Evolutionary conservation across 2,888 invertebrate genomes (phyloP).

Genomic region (Eilema griseolum): DNA sequence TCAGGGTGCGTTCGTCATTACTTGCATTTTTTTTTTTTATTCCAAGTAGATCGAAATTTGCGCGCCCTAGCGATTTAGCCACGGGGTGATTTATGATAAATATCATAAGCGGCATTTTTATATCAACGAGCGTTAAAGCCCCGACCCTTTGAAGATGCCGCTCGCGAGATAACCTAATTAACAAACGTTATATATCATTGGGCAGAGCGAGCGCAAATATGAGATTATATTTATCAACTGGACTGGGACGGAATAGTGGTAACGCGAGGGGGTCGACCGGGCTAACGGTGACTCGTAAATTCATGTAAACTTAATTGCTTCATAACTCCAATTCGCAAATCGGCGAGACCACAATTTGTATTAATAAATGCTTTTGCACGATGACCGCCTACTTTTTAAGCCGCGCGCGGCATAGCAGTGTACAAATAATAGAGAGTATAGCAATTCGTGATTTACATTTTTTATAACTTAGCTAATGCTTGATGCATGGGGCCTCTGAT

Average conservation of each 20-base stretch:
- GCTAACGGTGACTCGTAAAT: constrained; percentile 41
- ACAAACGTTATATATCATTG: constrained; percentile 83
- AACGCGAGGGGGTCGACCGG: constrained; percentile 51
- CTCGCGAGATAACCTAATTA: constrained; percentile 84
- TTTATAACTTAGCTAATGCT: not conserved
- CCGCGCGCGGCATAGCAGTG: not conserved
- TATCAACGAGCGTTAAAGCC: constrained; percentile 82
- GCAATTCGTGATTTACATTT: not conserved
- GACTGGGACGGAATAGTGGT: constrained; percentile 58
- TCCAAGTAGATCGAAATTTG: constrained; percentile 75
- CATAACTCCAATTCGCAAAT: constrained; percentile 66
- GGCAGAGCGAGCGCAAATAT: constrained; percentile 75
- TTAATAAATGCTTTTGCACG: constrained; percentile 33
- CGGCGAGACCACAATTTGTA: constrained; percentile 67
- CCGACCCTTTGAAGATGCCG: constrained; percentile 82
- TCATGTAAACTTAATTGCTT: constrained; percentile 68
- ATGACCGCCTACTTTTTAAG: constrained; percentile 7
- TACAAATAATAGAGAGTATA: not conserved
- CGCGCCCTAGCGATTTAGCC: constrained; percentile 79
- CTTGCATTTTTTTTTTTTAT: constrained; percentile 86
- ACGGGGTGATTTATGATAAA: constrained; percentile 85
- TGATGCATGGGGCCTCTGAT: not conserved
- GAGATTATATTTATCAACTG: constrained; percentile 75
- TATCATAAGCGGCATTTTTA: constrained; percentile 83
- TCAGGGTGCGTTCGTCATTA: constrained; percentile 82